Base-by-base conservation (phyloP, 2,113 vertebrate species). In the Dascyllus trimaculatus region DNA sequence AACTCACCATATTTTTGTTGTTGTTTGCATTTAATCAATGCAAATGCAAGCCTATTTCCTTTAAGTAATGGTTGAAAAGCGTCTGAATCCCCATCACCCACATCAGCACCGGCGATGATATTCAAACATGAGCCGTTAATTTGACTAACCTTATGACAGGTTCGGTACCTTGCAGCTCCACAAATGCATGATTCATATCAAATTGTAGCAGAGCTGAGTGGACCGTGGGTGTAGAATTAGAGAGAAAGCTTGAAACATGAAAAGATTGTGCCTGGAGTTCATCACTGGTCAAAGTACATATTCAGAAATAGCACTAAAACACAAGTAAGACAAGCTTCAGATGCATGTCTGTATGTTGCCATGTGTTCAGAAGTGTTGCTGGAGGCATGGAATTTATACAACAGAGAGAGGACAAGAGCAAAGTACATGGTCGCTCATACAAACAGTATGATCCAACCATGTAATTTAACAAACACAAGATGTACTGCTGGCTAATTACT, bases 111-210 rank as follows among this genome's bases (percentile, higher is more conserved):
- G 25, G 61, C 46, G 48, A 26, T 63, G 18, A 25, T 32, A 64
- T 77, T 67, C 49, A 78, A 78, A 67, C 48, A 51, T 43, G 45
- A 58, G 11, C 56, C 48, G 26, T 54, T 77, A 62, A 69, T 81
- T 68, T 71, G 25, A 22, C 66, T 81, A 63, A 88, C 69, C 83
- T 75, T 19, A 18, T 64, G 64, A 22, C 60, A 82, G 77, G 32
- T 51, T 73, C 25, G 43, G 19, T 38, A 45, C 19, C 64, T 71
- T 19, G 13, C 64, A 71, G 60, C 40, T 69, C 68, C 53, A 32
- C 8, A 57, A 51, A 75, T 54, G 35, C n/a, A 73, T 78, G 66
- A 86, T 51, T 86, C 71, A 76, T 57, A 75, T 51, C 1, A 45
- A n/a, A 75, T 58, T 1, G 4, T 52, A 21, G 45, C 45, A 19